phyloP scores from a whole-genome alignment of 2,113 vertebrate species.

The Mesembrinibis cayennensis region DNA sequence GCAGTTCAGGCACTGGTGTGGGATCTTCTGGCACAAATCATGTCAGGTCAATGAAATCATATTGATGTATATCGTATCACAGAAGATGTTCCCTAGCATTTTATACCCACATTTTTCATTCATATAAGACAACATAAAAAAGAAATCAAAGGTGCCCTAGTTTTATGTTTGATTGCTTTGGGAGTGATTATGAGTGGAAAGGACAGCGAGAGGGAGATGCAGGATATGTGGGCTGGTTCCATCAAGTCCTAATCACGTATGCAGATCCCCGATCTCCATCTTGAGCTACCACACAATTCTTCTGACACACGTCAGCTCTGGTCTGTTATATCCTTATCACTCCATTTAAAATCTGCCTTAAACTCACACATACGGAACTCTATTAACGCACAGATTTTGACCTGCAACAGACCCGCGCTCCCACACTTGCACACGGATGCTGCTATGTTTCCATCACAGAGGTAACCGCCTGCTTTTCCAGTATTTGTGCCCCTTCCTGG shows the following conservation, averaged over 20 bases:
- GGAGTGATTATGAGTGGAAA: neutral
- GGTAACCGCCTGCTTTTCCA: neutral
- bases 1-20: neutral
- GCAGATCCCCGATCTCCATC: neutral
- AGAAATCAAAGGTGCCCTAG: neutral
- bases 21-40: neutral
- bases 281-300: neutral
- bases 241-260: neutral
- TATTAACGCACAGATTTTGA: neutral
- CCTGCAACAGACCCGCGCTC: neutral
- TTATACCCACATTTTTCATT: neutral
- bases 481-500: neutral
- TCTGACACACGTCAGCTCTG: neutral
- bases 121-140: neutral
- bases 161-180: neutral
- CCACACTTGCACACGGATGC: neutral
- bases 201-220: neutral
- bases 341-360: neutral
- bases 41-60: neutral
- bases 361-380: neutral
- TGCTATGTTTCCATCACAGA: neutral
- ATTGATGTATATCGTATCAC: fast-evolving
- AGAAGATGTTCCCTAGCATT: neutral
- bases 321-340: neutral
- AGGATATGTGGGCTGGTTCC: neutral